A percentile compares a stretch with the other conserved stretches of the same genome.
Conservation (phyloP, 2,797 vertebrate species). For the Peromyscus eremicus region DNA sequence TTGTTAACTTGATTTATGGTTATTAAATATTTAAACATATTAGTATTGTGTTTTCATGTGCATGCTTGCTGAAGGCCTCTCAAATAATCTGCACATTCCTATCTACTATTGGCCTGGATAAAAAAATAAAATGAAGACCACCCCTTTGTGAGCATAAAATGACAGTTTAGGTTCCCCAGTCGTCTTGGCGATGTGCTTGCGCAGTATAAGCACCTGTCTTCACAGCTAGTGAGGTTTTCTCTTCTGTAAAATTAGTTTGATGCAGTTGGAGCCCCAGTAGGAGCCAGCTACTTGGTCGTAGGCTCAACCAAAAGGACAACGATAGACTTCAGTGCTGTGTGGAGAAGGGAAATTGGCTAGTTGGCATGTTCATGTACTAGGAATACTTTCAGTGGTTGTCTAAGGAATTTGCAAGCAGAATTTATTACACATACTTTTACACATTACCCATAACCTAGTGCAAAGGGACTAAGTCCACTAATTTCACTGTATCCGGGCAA, state of each 20-base stretch:
- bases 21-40: slow-evolving; percentile 41
- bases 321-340: neutral
- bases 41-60: neutral
- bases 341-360: neutral
- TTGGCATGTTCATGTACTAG: neutral
- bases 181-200: neutral
- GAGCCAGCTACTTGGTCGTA: neutral
- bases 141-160: neutral
- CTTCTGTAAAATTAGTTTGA: neutral
- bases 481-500: neutral
- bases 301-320: neutral
- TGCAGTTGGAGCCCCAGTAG: neutral
- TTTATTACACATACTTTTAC: slow-evolving; percentile 1
- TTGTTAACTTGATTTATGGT: slow-evolving; percentile 54
- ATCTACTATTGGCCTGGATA: neutral
- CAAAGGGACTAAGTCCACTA: neutral
- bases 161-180: neutral
- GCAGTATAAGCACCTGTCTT: neutral
- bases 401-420: slow-evolving; percentile 2
- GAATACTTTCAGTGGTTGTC: neutral
- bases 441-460: neutral
- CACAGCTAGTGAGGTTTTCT: neutral
- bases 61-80: neutral
- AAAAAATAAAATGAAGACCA: neutral
- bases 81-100: neutral